phyloP scores from a whole-genome alignment of 2,797 vertebrate species.

The Rhabdomys pumilio region DNA sequence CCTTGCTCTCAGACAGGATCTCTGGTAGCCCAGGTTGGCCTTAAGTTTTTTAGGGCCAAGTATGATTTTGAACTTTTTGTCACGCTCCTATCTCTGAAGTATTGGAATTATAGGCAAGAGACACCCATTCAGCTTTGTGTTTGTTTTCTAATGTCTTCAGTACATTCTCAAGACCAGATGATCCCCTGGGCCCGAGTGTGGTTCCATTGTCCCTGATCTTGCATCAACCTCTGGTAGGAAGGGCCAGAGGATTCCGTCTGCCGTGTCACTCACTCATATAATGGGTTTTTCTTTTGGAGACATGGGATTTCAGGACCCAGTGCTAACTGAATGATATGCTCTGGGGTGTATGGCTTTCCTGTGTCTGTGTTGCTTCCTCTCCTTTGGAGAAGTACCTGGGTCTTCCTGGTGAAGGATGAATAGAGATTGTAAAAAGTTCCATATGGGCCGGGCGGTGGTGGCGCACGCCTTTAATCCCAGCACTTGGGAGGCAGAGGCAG shows the following conservation, averaged over 20 bases:
- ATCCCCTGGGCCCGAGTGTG: not conserved
- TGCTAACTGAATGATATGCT: not conserved
- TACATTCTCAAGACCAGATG: not conserved
- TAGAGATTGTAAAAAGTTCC: not conserved
- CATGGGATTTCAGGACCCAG: not conserved
- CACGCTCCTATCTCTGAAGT: not conserved
- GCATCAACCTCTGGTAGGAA: not conserved
- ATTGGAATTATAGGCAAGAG: not conserved
- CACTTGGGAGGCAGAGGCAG: too few relatives aligned
- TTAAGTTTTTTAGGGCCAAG: not conserved
- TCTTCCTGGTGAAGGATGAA: not conserved
- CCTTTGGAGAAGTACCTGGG: not conserved
- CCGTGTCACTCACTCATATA: not conserved
- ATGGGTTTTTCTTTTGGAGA: not conserved
- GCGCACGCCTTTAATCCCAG: too few relatives aligned
- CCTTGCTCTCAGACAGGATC: not conserved
- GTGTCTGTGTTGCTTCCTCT: not conserved
- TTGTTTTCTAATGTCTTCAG: constrained; percentile 4
- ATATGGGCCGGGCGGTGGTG: too few relatives aligned
- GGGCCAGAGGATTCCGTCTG: not conserved
- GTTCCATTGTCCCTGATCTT: not conserved
- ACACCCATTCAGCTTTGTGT: not conserved
- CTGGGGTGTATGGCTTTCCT: not conserved
- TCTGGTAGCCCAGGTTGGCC: not conserved
- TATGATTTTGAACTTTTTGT: not conserved